phyloP scores from a whole-genome alignment of 1,140 invertebrate genomes.

The Aethina tumida region DNA sequence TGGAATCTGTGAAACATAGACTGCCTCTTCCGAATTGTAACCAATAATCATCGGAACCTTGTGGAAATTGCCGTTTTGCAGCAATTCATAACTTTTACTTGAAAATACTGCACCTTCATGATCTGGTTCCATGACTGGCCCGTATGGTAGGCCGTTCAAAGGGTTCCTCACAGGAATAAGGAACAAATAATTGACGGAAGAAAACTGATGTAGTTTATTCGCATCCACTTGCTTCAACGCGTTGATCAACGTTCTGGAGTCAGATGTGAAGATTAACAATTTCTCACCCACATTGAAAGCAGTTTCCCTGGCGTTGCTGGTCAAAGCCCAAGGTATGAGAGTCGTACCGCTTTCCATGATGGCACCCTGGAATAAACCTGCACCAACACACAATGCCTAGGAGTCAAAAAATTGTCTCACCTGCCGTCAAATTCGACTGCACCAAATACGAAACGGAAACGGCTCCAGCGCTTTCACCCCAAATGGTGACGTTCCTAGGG shows the following conservation, averaged over 20 bases:
- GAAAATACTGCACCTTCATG: conserved; percentile 11
- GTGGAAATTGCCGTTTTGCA: conserved; percentile 10
- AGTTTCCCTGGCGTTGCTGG: conserved; percentile 2
- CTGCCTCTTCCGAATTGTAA: conserved; percentile 27
- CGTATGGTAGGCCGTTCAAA: conserved; percentile 8
- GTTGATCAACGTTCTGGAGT: conserved; percentile 2
- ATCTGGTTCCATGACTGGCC: conserved; percentile 12
- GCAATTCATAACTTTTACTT: conserved; percentile 8
- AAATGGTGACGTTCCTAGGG: conserved; percentile 18
- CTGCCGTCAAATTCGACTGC: conserved; percentile 12
- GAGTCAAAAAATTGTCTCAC: too few relatives aligned
- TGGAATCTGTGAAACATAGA: too few relatives aligned
- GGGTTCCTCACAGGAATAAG: conserved; percentile 12
- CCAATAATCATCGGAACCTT: conserved; percentile 29
- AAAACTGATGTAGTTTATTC: background rate
- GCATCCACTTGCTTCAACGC: conserved; percentile 11
- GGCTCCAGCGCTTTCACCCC: conserved; percentile 19
- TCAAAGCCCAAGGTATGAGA: conserved; percentile 11
- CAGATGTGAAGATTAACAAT: conserved; percentile 3
- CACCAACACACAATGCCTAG: background rate
- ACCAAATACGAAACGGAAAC: conserved; percentile 15
- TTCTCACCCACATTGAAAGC: conserved; percentile 8
- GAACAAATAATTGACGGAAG: background rate
- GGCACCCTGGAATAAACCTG: conserved; percentile 13
- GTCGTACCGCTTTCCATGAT: conserved; percentile 15